These are phyloP conservation scores for Drosophila pegasa DNA, from an alignment of 2,888 invertebrate genomes.

Conservation along the genomic window DNA sequence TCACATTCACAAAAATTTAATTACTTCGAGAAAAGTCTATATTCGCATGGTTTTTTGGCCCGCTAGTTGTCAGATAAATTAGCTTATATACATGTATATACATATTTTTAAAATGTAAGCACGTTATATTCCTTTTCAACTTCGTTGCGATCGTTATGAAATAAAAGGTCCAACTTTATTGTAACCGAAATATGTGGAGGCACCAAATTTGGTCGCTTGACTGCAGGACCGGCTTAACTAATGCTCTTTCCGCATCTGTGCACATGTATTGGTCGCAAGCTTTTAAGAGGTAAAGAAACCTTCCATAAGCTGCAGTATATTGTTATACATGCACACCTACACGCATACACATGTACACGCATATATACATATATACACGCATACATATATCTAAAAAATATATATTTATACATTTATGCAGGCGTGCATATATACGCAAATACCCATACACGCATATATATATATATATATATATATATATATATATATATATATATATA, in stretches of 20 bases:
- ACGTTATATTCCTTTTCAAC: too few relatives aligned
- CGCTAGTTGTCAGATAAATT: too few relatives aligned
- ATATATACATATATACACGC: neutral
- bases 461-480: neutral
- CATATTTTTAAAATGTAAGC: too few relatives aligned
- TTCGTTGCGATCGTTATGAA: neutral
- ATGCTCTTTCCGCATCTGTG: conserved; percentile 3
- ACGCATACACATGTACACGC: neutral
- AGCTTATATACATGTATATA: too few relatives aligned
- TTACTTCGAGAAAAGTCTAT: too few relatives aligned
- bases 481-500: neutral
- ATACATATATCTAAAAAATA: neutral
- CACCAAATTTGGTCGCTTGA: neutral
- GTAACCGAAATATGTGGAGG: too few relatives aligned
- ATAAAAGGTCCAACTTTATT: neutral
- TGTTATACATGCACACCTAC: neutral
- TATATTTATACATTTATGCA: neutral
- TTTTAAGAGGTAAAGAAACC: neutral
- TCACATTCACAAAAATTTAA: too few relatives aligned
- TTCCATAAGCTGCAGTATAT: neutral
- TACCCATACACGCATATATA: neutral
- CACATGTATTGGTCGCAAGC: neutral
- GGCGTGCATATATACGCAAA: neutral
- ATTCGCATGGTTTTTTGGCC: too few relatives aligned
- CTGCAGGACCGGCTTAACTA: neutral